phyloP scores from a whole-genome alignment of 2,113 vertebrate species.

The Leucopsar rothschildi region DNA sequence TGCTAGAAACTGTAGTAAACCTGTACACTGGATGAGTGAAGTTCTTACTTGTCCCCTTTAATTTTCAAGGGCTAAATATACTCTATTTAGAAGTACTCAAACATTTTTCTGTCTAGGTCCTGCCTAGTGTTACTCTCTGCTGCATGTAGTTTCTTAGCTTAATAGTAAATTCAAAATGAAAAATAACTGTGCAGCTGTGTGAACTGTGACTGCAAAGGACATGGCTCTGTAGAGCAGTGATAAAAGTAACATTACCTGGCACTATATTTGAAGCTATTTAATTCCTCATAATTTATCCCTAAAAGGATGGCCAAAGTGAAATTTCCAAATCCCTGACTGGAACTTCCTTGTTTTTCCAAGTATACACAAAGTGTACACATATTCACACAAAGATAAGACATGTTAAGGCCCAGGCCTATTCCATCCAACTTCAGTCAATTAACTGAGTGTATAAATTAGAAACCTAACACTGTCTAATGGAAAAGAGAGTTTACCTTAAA shows the following conservation, averaged over 20 bases:
- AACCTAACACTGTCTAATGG: not conserved
- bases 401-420: not conserved
- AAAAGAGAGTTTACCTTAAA: not conserved
- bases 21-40: not conserved
- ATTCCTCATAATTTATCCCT: not conserved
- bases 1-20: not conserved
- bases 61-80: not conserved
- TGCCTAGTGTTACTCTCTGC: not conserved
- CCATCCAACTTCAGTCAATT: not conserved
- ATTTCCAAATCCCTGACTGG: not conserved
- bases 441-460: not conserved
- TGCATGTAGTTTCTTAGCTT: not conserved
- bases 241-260: not conserved
- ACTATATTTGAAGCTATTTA: not conserved
- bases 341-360: not conserved
- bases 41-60: not conserved
- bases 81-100: not conserved
- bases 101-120: not conserved
- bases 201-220: not conserved
- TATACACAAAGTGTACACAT: not conserved
- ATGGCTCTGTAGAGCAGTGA: not conserved
- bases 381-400: not conserved
- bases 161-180: not conserved
- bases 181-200: not conserved
- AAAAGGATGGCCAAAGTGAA: not conserved